Evolutionary conservation across 2,797 vertebrate genomes (phyloP).

Genomic region (Enteromius anoplus): DNA sequence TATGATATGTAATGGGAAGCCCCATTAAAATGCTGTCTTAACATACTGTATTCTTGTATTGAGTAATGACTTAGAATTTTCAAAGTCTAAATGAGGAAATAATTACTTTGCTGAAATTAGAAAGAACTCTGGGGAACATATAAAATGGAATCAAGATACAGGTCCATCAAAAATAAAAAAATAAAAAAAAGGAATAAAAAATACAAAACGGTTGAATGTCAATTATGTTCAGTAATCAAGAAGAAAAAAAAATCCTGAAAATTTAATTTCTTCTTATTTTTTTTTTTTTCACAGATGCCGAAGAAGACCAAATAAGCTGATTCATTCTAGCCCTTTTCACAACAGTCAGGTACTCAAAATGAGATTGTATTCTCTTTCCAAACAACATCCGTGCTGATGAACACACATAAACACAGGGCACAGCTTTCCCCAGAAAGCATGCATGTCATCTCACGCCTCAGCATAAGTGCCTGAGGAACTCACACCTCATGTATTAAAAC

Average conservation of each 20-base stretch:
- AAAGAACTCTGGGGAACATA: slow-evolving; percentile 32
- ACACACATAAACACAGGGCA: background rate
- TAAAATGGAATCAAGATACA: slow-evolving; percentile 41
- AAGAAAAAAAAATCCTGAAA: background rate
- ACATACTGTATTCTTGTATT: slow-evolving; percentile 25
- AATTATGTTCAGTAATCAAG: background rate
- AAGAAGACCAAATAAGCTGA: background rate
- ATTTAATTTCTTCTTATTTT: background rate
- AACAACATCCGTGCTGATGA: slow-evolving; percentile 4
- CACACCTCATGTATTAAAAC: slow-evolving; percentile 47
- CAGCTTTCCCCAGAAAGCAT: slow-evolving; percentile 25
- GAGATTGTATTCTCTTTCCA: slow-evolving; percentile 21
- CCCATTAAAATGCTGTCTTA: slow-evolving; percentile 33
- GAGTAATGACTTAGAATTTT: slow-evolving; percentile 44
- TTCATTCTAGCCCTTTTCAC: background rate
- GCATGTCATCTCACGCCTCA: slow-evolving; percentile 31
- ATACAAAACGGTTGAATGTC: background rate
- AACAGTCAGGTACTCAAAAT: slow-evolving; percentile 1
- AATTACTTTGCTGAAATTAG: slow-evolving; percentile 45
- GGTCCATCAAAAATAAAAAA: slow-evolving; percentile 25
- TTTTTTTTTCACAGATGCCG: background rate
- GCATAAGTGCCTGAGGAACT: slow-evolving; percentile 34
- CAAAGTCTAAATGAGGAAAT: slow-evolving; percentile 49
- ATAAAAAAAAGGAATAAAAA: background rate
- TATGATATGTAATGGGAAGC: slow-evolving; percentile 27